A percentile compares a stretch with the other conserved stretches of the same genome.
Conservation (phyloP, 37 sponge, comb jelly and placozoan species). For the Mnemiopsis leidyi region DNA sequence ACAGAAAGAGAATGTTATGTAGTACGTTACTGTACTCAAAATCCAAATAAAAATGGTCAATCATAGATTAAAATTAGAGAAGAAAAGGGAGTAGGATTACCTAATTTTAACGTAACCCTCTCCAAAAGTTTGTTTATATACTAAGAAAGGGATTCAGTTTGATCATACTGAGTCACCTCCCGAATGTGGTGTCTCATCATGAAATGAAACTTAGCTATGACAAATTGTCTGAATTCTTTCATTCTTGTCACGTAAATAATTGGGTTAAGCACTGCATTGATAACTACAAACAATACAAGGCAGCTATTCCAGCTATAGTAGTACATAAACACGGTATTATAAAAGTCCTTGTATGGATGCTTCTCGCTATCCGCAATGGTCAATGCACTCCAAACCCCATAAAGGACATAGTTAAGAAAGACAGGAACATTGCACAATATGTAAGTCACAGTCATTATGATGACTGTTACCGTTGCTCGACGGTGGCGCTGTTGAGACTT, state of each 20-base stretch:
- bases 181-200: neutral
- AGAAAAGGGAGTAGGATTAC: too few relatives aligned
- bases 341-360: neutral
- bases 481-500: neutral
- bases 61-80: too few relatives aligned
- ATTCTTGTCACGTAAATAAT: neutral
- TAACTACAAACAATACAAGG: neutral
- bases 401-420: conserved; percentile 8
- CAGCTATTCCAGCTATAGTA: conserved; percentile 42
- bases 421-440: conserved; percentile 33
- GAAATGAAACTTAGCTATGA: neutral
- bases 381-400: conserved; percentile 15
- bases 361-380: neutral
- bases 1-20: too few relatives aligned
- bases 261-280: neutral
- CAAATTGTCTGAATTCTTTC: neutral
- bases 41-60: too few relatives aligned
- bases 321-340: neutral
- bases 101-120: too few relatives aligned
- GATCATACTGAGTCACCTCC: neutral
- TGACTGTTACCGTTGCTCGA: neutral
- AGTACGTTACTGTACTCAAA: too few relatives aligned
- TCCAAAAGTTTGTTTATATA: too few relatives aligned
- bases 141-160: neutral
- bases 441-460: conserved; percentile 13